Evolutionary conservation across 1,140 invertebrate genomes (phyloP).

Genomic region (Diabrotica undecimpunctata): DNA sequence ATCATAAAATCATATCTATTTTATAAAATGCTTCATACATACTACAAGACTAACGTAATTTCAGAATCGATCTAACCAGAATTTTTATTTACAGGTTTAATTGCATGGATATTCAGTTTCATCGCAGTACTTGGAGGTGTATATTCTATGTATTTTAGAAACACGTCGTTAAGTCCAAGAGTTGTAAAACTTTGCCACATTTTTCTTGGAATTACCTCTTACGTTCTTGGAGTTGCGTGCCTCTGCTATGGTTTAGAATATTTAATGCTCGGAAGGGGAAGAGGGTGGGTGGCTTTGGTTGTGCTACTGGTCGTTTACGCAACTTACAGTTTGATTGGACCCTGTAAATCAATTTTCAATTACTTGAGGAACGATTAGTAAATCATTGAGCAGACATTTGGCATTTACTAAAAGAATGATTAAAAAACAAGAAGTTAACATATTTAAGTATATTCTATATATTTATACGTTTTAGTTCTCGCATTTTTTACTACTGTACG

Average conservation of each 20-base stretch:
- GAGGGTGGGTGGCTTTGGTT: neutral
- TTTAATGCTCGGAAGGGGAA: neutral
- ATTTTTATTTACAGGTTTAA: slow-evolving; percentile 10
- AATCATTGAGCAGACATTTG: no score
- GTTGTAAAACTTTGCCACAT: slow-evolving; percentile 5
- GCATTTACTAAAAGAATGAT: no score
- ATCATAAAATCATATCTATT: no score
- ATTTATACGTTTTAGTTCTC: no score
- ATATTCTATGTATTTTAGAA: neutral
- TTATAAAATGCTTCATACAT: no score
- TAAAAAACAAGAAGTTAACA: no score
- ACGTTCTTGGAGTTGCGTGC: neutral
- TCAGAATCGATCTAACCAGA: no score
- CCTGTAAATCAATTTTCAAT: slow-evolving; percentile 2
- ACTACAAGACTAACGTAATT: no score
- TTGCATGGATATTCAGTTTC: slow-evolving; percentile 6
- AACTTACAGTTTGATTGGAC: slow-evolving; percentile 5
- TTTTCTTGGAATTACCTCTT: neutral
- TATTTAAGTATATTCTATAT: no score
- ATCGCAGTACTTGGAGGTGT: neutral
- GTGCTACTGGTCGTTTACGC: slow-evolving; percentile 4
- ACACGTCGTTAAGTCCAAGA: neutral
- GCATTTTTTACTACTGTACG: no score
- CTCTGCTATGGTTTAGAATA: slow-evolving; percentile 4
- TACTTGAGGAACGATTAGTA: neutral